These are phyloP conservation scores for Rana temporaria DNA, from an alignment of 2,113 vertebrate species.

Conservation along the genomic window DNA sequence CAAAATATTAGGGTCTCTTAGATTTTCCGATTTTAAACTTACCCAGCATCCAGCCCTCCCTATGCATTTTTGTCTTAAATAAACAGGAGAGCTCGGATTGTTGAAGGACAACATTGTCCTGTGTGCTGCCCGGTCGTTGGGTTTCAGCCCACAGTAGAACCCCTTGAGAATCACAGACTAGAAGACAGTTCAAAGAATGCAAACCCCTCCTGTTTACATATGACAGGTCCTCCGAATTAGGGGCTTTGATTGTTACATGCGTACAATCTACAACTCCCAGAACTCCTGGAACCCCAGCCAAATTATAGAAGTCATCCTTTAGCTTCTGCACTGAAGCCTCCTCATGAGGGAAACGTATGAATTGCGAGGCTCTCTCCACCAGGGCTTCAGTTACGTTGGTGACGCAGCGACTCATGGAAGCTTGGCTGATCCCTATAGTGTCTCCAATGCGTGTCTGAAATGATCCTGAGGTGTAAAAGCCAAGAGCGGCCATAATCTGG, in stretches of 20 bases:
- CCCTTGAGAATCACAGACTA: slow-evolving; percentile 91
- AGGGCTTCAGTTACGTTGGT: slow-evolving; percentile 92
- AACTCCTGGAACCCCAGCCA: slow-evolving; percentile 90
- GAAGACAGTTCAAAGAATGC: slow-evolving; percentile 92
- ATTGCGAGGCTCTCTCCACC: slow-evolving; percentile 88
- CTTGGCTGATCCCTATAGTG: slow-evolving; percentile 95
- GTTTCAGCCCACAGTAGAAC: slow-evolving; percentile 88
- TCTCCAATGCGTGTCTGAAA: slow-evolving; percentile 97
- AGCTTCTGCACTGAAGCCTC: slow-evolving; percentile 76
- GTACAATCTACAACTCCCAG: slow-evolving; percentile 90
- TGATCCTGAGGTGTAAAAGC: slow-evolving; percentile 95
- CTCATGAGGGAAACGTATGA: slow-evolving; percentile 83
- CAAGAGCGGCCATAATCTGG: slow-evolving; percentile 92
- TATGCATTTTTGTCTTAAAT: slow-evolving; percentile 76
- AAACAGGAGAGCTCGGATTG: slow-evolving; percentile 78
- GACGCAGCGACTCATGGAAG: slow-evolving; percentile 96
- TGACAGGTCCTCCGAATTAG: slow-evolving; percentile 90
- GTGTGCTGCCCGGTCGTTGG: slow-evolving; percentile 87
- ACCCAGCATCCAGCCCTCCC: slow-evolving; percentile 92
- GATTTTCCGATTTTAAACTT: slow-evolving; percentile 60
- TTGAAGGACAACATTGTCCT: slow-evolving; percentile 79
- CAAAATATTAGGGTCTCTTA: too few species aligned
- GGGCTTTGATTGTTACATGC: slow-evolving; percentile 93
- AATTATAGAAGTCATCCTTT: slow-evolving; percentile 86
- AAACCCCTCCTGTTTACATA: slow-evolving; percentile 92